A percentile compares a stretch with the other conserved stretches of the same genome.
Conservation (phyloP, 1,140 invertebrate species). For the Telenomus remus region DNA sequence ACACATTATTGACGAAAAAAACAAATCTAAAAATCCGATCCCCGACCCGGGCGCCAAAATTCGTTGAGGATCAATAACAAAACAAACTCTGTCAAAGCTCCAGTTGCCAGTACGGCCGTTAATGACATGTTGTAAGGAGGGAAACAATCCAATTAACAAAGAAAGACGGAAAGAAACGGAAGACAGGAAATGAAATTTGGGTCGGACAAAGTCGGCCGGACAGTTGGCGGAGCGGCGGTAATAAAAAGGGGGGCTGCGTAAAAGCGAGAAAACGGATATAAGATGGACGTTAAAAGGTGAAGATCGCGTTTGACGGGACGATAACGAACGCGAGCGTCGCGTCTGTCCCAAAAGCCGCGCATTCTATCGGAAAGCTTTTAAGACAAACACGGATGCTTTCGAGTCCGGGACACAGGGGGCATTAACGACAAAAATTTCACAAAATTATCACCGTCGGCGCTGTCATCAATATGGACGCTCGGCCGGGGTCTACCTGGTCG, state of each 20-base stretch:
- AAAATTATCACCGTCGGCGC: slow-evolving; percentile 83
- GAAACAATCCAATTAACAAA: neutral
- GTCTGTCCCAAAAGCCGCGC: slow-evolving; percentile 70
- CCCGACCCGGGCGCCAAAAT: neutral
- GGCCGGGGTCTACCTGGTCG: slow-evolving; percentile 46
- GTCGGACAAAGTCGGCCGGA: too few relatives aligned
- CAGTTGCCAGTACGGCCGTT: neutral
- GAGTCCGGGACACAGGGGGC: slow-evolving; percentile 80
- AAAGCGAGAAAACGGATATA: too few relatives aligned
- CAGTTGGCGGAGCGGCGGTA: too few relatives aligned
- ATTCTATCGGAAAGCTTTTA: slow-evolving; percentile 76
- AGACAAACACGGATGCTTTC: slow-evolving; percentile 77
- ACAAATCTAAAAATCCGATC: slow-evolving; percentile 10
- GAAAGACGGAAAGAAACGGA: too few relatives aligned
- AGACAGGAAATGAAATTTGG: too few relatives aligned
- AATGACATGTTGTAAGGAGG: too few relatives aligned
- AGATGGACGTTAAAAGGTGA: too few relatives aligned
- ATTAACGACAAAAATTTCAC: slow-evolving; percentile 82
- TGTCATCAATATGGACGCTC: slow-evolving; percentile 81
- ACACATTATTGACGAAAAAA: slow-evolving; percentile 43
- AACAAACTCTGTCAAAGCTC: neutral
- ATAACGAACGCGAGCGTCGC: neutral
- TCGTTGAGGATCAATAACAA: neutral
- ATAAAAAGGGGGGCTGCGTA: too few relatives aligned
- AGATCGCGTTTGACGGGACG: too few relatives aligned